These are phyloP conservation scores for Drosophila tristis DNA, from an alignment of 1,140 invertebrate species.

Conservation along the genomic window DNA sequence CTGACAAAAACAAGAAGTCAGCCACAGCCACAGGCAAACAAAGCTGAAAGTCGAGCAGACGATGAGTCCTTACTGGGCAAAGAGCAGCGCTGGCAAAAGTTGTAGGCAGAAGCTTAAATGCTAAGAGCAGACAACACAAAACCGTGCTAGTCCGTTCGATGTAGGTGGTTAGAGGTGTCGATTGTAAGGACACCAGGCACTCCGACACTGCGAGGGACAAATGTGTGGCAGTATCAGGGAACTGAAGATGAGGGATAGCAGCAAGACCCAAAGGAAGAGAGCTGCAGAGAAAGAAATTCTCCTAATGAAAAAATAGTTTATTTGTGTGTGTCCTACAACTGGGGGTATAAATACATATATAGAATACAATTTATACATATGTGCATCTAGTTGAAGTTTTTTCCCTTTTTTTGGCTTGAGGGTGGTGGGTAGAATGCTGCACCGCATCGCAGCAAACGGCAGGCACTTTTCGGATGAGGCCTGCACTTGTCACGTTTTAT, in stretches of 20 bases:
- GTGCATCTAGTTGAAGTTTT: constrained; percentile 69
- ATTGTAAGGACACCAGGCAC: too few species aligned
- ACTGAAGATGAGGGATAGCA: neutral
- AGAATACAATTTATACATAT: constrained; percentile 65
- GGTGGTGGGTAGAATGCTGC: neutral
- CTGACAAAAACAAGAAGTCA: too few species aligned
- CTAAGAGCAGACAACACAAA: too few species aligned
- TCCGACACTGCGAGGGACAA: constrained; percentile 20
- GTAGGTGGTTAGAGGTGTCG: too few species aligned
- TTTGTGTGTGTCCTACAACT: too few species aligned
- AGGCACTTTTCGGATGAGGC: constrained; percentile 50
- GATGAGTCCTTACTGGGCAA: too few species aligned
- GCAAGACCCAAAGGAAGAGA: constrained; percentile 2
- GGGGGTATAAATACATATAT: neutral
- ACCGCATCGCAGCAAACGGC: neutral
- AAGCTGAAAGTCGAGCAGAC: too few species aligned
- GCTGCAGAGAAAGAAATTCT: neutral
- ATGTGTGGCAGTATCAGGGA: too few species aligned
- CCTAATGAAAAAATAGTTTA: constrained; percentile 47
- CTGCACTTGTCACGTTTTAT: constrained; percentile 78
- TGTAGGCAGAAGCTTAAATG: too few species aligned
- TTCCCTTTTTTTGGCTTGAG: constrained; percentile 21
- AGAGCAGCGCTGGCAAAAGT: too few species aligned
- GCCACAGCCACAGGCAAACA: too few species aligned
- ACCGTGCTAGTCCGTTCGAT: too few species aligned